These are phyloP conservation scores for Emydoidea blandingii DNA, from an alignment of 2,797 vertebrate species.

Conservation along the genomic window DNA sequence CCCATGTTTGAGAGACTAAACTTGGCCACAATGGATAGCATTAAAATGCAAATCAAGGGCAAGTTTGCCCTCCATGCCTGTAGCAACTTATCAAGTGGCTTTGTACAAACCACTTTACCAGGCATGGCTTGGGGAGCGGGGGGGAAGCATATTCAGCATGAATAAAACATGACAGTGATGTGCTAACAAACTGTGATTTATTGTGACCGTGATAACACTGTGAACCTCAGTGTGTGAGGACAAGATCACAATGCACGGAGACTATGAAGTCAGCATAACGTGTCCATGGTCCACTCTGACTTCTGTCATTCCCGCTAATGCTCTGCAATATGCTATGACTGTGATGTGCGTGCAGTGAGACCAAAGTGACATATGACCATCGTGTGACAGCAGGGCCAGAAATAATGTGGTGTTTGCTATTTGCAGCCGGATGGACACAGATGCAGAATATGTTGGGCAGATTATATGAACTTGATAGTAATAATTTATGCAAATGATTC, in stretches of 20 bases:
- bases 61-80: conserved; percentile 20
- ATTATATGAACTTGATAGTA: conserved; percentile 52
- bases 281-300: conserved; percentile 8
- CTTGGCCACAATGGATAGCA: conserved; percentile 19
- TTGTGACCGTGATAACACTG: conserved; percentile 68
- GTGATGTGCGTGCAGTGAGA: conserved; percentile 34
- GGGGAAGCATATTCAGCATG: conserved; percentile 58
- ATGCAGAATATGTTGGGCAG: conserved; percentile 42
- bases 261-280: conserved; percentile 67
- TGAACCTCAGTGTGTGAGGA: conserved; percentile 64
- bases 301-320: conserved; percentile 14
- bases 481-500: background rate
- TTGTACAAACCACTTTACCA: conserved; percentile 58
- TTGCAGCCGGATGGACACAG: conserved; percentile 29
- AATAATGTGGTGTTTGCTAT: conserved; percentile 38
- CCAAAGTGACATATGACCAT: conserved; percentile 24
- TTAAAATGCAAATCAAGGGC: conserved; percentile 67
- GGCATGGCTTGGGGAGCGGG: background rate
- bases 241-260: conserved; percentile 53
- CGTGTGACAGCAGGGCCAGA: background rate
- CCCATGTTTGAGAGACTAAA: conserved; percentile 43
- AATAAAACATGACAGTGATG: conserved; percentile 73
- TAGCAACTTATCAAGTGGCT: conserved; percentile 46
- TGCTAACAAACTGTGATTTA: conserved; percentile 60
- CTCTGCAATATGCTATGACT: conserved; percentile 27